Evolutionary conservation across 2,113 vertebrate genomes (phyloP).

Genomic region (Hemiprocne comata): DNA sequence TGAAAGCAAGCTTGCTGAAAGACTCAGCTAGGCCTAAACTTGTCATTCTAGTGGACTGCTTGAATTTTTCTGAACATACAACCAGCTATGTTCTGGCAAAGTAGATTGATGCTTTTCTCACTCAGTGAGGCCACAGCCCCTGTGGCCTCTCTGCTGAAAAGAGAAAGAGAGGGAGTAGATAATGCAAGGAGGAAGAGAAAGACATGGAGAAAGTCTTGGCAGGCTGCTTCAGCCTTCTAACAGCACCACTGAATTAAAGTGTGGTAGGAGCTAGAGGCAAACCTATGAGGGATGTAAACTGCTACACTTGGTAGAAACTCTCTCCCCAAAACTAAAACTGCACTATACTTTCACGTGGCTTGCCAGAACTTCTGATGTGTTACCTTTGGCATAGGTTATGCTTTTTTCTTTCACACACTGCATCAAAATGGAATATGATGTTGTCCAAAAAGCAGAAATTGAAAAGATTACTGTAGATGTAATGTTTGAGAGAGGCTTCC

Average conservation of each 20-base stretch:
- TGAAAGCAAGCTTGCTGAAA: not conserved
- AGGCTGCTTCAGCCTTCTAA: not conserved
- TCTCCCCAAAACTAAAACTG: not conserved
- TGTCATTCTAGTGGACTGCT: not conserved
- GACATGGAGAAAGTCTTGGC: not conserved
- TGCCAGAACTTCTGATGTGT: not conserved
- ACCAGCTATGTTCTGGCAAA: not conserved
- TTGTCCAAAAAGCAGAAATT: not conserved
- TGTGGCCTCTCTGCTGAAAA: not conserved
- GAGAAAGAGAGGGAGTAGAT: not conserved
- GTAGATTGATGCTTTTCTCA: rapidly evolving
- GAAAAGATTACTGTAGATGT: not conserved
- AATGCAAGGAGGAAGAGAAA: not conserved
- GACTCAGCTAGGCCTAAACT: not conserved
- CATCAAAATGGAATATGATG: not conserved
- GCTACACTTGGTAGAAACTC: not conserved
- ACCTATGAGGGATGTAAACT: not conserved
- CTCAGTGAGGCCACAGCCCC: not conserved
- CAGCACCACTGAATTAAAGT: not conserved
- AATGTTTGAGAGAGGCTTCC: not conserved
- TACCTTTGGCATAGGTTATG: not conserved
- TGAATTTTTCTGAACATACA: not conserved
- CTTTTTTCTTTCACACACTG: not conserved
- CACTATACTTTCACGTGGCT: not conserved
- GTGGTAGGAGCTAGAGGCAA: not conserved